Conservation (phyloP, 1,140 invertebrate species). For the Drosophila fuyamai region DNA sequence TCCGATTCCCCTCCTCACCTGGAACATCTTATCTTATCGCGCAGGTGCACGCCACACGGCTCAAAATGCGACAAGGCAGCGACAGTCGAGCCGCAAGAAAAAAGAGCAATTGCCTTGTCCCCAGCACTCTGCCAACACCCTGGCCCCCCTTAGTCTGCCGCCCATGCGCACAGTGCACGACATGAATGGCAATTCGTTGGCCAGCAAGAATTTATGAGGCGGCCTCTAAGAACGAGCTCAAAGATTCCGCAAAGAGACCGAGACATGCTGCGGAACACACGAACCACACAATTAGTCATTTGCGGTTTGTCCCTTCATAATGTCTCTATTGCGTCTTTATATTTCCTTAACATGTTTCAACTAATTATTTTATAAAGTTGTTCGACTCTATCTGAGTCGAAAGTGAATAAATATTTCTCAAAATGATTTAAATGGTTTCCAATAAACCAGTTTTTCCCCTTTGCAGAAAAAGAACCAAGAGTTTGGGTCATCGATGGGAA, state of each 20-base stretch:
- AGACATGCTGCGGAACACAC: background rate
- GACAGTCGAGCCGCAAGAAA: constrained; percentile 35
- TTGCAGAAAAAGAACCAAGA: constrained; percentile 14
- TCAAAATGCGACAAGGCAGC: constrained; percentile 49
- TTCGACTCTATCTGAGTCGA: background rate
- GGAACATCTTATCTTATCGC: constrained; percentile 77
- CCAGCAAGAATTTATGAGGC: constrained; percentile 39
- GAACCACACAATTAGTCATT: constrained; percentile 23
- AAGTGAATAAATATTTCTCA: too few relatives aligned
- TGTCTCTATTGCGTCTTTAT: background rate
- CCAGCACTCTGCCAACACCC: background rate
- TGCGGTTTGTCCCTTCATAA: background rate
- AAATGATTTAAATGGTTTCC: too few relatives aligned
- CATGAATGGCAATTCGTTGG: constrained; percentile 46
- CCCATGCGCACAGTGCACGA: constrained; percentile 57
- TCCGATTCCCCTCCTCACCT: constrained; percentile 17
- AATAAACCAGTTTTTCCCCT: background rate
- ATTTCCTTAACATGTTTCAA: too few relatives aligned
- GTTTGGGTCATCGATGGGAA: constrained; percentile 17
- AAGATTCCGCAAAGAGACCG: constrained; percentile 15
- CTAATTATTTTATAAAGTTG: background rate
- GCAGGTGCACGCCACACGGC: constrained; percentile 75
- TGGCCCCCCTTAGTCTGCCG: constrained; percentile 25
- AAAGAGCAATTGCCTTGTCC: constrained; percentile 32
- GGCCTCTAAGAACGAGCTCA: constrained; percentile 25